Conservation (phyloP, 2,113 vertebrate genomes). For the Siniperca chuatsi region DNA sequence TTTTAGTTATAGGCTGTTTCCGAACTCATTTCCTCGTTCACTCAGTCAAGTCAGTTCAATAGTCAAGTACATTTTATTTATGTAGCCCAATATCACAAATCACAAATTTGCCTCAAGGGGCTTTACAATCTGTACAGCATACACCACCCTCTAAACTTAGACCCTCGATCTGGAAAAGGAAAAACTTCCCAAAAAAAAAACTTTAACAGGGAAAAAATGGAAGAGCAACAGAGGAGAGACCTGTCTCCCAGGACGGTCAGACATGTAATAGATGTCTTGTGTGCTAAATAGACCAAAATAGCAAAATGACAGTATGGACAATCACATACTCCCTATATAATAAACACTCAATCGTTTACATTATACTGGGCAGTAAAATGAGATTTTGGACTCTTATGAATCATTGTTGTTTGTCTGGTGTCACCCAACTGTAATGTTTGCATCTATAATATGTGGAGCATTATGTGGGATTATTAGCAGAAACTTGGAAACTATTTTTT, state of each 20-base stretch:
- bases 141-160: not conserved
- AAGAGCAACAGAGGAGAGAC: not conserved
- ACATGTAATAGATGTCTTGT: not conserved
- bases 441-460: not conserved
- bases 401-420: not conserved
- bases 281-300: not conserved
- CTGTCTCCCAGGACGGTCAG: not conserved
- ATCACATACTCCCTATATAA: not conserved
- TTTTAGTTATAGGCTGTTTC: not conserved
- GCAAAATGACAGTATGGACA: not conserved
- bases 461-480: not conserved
- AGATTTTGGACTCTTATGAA: not conserved
- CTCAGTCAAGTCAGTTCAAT: too few relatives aligned
- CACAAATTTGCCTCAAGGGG: not conserved
- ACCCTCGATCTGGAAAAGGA: not conserved
- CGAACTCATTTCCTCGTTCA: not conserved
- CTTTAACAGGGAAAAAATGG: not conserved
- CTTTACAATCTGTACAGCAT: not conserved
- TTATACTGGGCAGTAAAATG: not conserved
- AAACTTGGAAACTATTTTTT: not conserved
- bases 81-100: not conserved
- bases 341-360: not conserved
- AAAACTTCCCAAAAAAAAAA: not conserved
- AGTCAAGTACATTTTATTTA: not conserved
- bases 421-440: not conserved